A percentile compares a stretch with the other conserved stretches of the same genome.
phyloP scores from a whole-genome alignment of 2,797 vertebrate species.

The Lagodon rhomboides region DNA sequence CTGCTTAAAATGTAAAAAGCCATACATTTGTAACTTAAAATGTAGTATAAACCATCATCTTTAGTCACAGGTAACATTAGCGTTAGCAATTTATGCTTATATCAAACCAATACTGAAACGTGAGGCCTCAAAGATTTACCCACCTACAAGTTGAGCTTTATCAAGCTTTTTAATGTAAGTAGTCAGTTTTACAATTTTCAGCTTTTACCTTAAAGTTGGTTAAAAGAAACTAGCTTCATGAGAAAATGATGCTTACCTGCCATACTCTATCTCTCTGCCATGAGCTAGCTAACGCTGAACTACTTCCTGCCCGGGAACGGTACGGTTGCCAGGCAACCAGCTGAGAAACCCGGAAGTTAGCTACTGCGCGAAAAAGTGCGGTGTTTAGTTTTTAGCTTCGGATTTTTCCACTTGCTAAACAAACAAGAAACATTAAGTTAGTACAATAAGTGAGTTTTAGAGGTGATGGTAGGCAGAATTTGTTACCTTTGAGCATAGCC shows the following conservation, averaged over 20 bases:
- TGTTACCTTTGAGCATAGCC: not conserved
- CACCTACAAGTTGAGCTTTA: not conserved
- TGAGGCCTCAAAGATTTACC: not conserved
- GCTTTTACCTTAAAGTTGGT: not conserved
- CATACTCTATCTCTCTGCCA: no score
- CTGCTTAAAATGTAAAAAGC: no score
- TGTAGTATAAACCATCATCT: not conserved
- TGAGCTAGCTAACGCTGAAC: not conserved
- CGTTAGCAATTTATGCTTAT: rapidly evolving
- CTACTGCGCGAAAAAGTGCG: no score
- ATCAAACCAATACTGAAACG: not conserved
- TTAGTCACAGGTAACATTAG: not conserved
- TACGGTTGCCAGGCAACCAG: constrained; percentile 15
- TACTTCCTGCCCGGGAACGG: not conserved
- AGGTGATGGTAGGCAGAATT: not conserved
- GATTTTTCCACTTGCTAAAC: no score
- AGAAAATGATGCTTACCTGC: not conserved
- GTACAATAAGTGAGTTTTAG: no score
- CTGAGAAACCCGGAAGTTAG: not conserved
- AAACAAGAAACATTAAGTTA: no score
- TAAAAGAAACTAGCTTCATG: not conserved
- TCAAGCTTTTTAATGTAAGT: not conserved
- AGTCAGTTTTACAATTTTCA: constrained; percentile 2
- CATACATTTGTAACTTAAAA: not conserved
- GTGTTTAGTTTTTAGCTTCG: no score